Percentiles rank a stretch among this genome's conserved stretches.
Conservation (phyloP, 2,888 invertebrate species). For the Harmothoe impar region DNA sequence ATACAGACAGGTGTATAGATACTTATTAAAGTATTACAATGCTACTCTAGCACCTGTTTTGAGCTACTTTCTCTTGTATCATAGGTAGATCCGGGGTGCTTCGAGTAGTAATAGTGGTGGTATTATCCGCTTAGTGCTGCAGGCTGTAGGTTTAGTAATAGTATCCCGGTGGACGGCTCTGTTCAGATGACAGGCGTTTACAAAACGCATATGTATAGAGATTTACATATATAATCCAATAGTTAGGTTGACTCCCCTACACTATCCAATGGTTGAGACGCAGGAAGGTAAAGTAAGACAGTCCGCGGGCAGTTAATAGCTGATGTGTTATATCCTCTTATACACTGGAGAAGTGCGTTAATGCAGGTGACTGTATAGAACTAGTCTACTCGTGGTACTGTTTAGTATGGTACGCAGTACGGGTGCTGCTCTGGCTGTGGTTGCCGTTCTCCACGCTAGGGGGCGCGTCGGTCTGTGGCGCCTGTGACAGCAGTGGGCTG, state of each 20-base stretch:
- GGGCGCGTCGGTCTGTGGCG: conserved; percentile 41
- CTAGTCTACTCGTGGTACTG: neutral
- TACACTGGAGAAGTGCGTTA: too few relatives aligned
- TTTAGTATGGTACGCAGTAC: neutral
- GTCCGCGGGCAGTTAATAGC: too few relatives aligned
- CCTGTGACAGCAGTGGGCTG: neutral
- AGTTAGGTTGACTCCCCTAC: neutral
- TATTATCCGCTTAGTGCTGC: neutral
- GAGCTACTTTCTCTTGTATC: neutral
- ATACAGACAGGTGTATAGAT: neutral
- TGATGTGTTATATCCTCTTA: too few relatives aligned
- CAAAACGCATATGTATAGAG: neutral
- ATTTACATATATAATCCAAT: neutral
- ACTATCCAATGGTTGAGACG: too few relatives aligned
- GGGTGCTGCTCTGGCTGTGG: neutral
- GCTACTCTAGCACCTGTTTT: neutral
- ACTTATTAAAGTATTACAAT: neutral
- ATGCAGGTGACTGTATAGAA: neutral
- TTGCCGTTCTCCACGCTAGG: neutral
- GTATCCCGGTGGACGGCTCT: neutral
- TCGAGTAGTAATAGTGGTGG: neutral
- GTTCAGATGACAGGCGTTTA: neutral
- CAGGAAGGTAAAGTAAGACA: too few relatives aligned
- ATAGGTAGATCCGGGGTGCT: conserved; percentile 16
- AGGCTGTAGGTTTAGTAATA: neutral